Evolutionary conservation across 2,113 vertebrate genomes (phyloP).

Genomic region (Ameiurus melas): DNA sequence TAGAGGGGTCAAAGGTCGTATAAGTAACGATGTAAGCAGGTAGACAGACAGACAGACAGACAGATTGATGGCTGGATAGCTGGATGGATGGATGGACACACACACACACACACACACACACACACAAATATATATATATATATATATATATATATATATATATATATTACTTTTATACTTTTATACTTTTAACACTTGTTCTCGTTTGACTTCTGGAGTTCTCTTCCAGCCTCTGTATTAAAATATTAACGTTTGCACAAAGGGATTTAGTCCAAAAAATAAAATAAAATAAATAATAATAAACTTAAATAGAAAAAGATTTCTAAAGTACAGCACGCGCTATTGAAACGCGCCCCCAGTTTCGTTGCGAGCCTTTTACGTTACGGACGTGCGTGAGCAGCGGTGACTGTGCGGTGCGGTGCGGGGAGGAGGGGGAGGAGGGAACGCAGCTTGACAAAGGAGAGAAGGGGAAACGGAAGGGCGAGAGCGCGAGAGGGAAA

Average conservation of each 20-base stretch:
- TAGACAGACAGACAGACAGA: background rate
- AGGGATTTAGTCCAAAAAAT: background rate
- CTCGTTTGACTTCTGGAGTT: background rate
- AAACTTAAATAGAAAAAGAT: background rate
- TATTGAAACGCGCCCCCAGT: background rate
- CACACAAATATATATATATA: too few species aligned
- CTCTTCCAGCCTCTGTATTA: background rate
- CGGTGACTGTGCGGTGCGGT: slow-evolving; percentile 13
- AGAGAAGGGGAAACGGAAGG: slow-evolving; percentile 34
- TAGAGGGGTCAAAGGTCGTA: background rate
- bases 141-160: too few species aligned
- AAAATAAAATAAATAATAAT: too few species aligned
- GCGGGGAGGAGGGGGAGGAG: slow-evolving; percentile 11
- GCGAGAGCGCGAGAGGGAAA: slow-evolving; percentile 18
- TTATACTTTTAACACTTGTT: background rate
- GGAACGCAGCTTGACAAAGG: slow-evolving; percentile 25
- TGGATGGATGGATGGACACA: background rate
- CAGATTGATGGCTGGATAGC: background rate
- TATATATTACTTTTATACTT: background rate
- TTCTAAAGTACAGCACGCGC: background rate
- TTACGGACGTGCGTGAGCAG: slow-evolving; percentile 43
- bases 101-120: background rate
- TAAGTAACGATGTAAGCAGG: background rate
- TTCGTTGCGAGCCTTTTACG: background rate
- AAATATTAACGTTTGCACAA: background rate